Evolutionary conservation across 2,888 invertebrate species (phyloP), one percentile per base, ranked within the genome.

Genomic region (Tipula unca): DNA sequence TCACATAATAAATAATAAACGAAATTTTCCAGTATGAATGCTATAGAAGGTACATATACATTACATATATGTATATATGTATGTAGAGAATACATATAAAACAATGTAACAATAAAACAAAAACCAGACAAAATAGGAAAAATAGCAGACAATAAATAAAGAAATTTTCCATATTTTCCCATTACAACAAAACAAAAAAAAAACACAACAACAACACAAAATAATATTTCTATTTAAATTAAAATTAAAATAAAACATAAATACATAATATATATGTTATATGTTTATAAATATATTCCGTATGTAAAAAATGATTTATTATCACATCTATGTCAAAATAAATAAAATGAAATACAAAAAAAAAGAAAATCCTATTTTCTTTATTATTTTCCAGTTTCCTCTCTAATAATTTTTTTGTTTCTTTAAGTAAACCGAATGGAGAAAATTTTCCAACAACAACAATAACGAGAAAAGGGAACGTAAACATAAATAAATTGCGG

Each of bases 241-340:
- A 48, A 48, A 48, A 48, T 48, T 48, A 69, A 69, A 69, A 69
- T 25, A 25, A 69, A 69, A 69, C 69, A 69, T 69, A 69, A 69
- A 69, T 42, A 42, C 42, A 42, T 42, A 42, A 42, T 42, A n/a
- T 10, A 39, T 42, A 42, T n/a, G 14, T 42, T 42, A 4, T 25
- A 69, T 69, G 69, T 69, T 25, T 6, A 69, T 69, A 69, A 69
- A 69, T 69, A 10, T 69, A 69, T 69, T 20, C 8, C 25, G 25
- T 69, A 69, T 69, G 25, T 69, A 25, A 20, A 69, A 69, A 69
- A 69, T 69, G 69, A 69, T 69, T 69, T 69, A 69, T 69, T 69
- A 69, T 69, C 69, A 69, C 69, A 69, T 69, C 69, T 69, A 69
- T 69, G 69, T 69, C 69, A 69, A 69, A 69, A 69, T 69, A 69